Evolutionary conservation across 2,113 vertebrate species (phyloP), one percentile per base, ranked within the genome.

Genomic region (Nyctibius bracteatus): DNA sequence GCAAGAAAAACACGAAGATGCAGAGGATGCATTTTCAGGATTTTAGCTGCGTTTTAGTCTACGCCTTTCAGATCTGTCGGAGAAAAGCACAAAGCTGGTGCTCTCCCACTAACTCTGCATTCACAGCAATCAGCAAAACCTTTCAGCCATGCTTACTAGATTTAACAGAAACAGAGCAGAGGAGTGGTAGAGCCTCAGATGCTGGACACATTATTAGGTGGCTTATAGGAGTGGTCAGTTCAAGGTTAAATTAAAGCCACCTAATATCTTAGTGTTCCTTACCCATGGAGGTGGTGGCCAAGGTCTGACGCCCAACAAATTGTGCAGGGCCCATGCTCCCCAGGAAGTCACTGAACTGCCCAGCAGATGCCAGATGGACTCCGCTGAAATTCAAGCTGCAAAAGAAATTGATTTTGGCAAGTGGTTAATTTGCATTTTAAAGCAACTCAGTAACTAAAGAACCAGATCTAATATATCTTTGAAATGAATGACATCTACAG

Each of bases 281-380:
- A 99, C 99, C 99, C 99, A 99, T 99, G 1, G 99, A 99, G 12
- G 99, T 99, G n/a, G 99, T 99, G 44, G 99, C 99, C 97, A 99
- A 96, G 51, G 99, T 99, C 98, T 99, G 99, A 87, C 99, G 98
- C 21, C 99, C 99, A 71, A 99, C 99, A 82, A 99, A 99, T 95
- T 99, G 99, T 19, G 99, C 99, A 3, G 99, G 99, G 33, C 99
- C 99, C 99, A 99, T 99, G 92, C 99, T 99, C 27, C 99, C 99
- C 93, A 99, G 97, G 97, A 99, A 99, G 96, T 99, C 99, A 86
- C 99, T 99, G 81, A 99, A 99, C 97, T 99, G 99, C 39, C 99
- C 98, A 28, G 99, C 99, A 3, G 99, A 99, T 6, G 99, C 99
- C 97, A 99, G 97, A 97, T 99, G 99, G 97, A 99, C 98, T 68